phyloP scores from a whole-genome alignment of 2,888 invertebrate genomes.

The Zelleria hepariella region DNA sequence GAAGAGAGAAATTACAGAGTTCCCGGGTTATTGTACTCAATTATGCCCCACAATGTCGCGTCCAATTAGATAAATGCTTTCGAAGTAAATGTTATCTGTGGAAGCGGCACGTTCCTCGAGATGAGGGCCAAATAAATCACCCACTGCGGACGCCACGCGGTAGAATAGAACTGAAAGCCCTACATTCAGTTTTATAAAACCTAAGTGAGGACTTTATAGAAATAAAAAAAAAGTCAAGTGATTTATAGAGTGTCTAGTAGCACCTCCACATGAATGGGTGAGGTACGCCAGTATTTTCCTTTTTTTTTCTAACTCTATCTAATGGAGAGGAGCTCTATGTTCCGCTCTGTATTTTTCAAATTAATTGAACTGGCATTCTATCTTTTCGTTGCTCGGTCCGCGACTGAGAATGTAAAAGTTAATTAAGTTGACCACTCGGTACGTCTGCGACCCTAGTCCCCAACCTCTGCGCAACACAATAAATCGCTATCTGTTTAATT shows the following conservation, averaged over 20 bases:
- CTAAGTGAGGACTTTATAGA: no score
- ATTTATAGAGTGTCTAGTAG: no score
- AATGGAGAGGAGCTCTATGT: no score
- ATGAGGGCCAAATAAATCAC: neutral
- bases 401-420: neutral
- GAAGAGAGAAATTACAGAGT: conserved; percentile 43
- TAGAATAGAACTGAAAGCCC: no score
- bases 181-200: no score
- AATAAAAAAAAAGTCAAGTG: no score
- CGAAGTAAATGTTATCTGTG: neutral
- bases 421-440: neutral
- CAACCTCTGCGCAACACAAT: neutral
- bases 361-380: neutral
- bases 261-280: no score
- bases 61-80: conserved; percentile 4
- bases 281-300: no score
- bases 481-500: neutral
- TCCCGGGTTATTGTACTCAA: conserved; percentile 25
- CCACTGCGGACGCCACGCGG: neutral
- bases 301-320: no score
- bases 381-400: neutral
- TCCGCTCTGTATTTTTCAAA: no score
- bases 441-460: neutral
- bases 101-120: neutral
- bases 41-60: neutral